Evolutionary conservation across 2,113 vertebrate species (phyloP).

Genomic region (Sinosuthora webbiana): DNA sequence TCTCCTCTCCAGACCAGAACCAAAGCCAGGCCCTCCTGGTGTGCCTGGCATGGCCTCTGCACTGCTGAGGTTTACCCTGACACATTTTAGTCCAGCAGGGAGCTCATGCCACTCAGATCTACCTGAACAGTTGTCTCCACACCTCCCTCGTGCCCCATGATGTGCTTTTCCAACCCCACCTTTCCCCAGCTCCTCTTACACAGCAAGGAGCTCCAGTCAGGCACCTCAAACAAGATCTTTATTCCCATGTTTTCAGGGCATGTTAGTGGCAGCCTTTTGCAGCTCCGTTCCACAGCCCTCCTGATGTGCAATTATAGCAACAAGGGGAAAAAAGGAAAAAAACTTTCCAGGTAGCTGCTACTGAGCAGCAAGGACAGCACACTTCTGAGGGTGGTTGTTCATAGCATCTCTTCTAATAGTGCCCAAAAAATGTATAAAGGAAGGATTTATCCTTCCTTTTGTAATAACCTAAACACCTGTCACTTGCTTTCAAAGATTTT

Average conservation of each 20-base stretch:
- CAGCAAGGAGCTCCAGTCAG: background rate
- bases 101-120: background rate
- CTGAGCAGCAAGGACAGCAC: background rate
- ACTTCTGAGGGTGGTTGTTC: background rate
- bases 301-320: background rate
- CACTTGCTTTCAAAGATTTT: slow-evolving; percentile 1
- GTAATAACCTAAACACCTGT: background rate
- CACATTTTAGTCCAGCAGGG: background rate
- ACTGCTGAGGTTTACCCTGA: background rate
- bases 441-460: background rate
- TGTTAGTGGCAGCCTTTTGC: background rate
- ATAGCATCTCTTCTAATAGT: background rate
- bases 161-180: background rate
- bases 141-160: background rate
- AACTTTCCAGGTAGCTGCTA: background rate
- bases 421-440: background rate
- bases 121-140: background rate
- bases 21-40: background rate
- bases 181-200: background rate
- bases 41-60: background rate
- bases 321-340: background rate
- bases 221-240: background rate
- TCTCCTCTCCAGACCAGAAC: background rate
- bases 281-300: background rate
- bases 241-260: background rate